Percentiles rank a stretch among this genome's conserved stretches.
Evolutionary conservation across 1,140 invertebrate species (phyloP).

Genomic region (Drosophila orosa): DNA sequence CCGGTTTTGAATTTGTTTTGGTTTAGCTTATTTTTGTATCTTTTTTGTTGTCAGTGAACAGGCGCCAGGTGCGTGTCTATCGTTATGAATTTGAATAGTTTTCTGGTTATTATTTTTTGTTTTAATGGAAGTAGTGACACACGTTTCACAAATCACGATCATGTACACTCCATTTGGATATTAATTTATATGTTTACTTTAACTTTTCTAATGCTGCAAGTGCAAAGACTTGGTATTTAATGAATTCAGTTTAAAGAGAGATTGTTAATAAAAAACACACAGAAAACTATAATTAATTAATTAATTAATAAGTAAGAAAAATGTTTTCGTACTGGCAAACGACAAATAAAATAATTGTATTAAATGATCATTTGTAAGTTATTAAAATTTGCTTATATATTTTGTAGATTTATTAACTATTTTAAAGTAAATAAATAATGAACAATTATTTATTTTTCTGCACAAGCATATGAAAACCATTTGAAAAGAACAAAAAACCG

Average conservation of each 20-base stretch:
- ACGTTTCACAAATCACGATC: neutral
- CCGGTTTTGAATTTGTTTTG: slow-evolving; percentile 42
- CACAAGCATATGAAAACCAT: slow-evolving; percentile 23
- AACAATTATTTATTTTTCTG: neutral
- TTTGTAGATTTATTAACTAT: neutral
- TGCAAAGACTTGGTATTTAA: too few relatives aligned
- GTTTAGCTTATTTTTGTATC: neutral
- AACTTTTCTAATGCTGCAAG: too few relatives aligned
- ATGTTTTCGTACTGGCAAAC: too few relatives aligned
- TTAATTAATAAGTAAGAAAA: too few relatives aligned
- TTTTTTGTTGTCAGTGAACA: slow-evolving; percentile 14
- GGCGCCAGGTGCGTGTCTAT: slow-evolving; percentile 38
- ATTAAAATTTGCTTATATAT: neutral
- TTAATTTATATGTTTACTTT: too few relatives aligned
- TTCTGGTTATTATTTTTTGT: slow-evolving; percentile 1
- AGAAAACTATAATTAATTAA: too few relatives aligned
- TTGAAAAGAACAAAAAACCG: neutral
- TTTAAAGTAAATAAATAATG: neutral
- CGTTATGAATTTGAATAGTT: slow-evolving; percentile 23
- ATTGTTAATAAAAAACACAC: neutral
- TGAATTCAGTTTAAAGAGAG: neutral
- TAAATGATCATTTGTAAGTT: neutral
- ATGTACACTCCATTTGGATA: too few relatives aligned
- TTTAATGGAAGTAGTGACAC: neutral
- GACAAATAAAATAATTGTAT: neutral